Conservation (phyloP, 2,797 vertebrate species). For the Amniataba percoides region DNA sequence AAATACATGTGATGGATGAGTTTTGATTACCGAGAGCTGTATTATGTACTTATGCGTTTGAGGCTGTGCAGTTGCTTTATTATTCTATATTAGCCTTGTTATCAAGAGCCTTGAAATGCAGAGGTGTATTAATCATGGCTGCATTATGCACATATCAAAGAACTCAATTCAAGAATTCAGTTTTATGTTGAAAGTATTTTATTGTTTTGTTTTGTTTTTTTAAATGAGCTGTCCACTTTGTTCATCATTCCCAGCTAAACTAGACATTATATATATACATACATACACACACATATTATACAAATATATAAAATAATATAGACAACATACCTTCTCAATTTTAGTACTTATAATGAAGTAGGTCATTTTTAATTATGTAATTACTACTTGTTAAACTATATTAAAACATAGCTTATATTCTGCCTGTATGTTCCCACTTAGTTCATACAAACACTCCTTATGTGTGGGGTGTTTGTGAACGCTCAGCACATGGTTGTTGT, state of each 20-base stretch:
- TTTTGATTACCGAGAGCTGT: constrained; percentile 30
- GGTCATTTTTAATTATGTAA: too few relatives aligned
- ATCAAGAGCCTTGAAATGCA: constrained; percentile 9
- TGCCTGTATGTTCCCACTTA: background rate
- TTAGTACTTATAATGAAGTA: background rate
- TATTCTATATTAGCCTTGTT: constrained; percentile 17
- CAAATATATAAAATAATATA: too few relatives aligned
- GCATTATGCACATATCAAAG: background rate
- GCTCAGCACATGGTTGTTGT: constrained; percentile 46
- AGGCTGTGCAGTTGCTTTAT: constrained; percentile 17
- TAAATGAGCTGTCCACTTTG: background rate
- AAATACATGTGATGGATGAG: constrained; percentile 19
- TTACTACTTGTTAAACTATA: background rate
- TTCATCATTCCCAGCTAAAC: constrained; percentile 1
- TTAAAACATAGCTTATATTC: background rate
- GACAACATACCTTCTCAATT: background rate
- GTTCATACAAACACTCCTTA: constrained; percentile 4
- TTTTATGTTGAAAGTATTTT: background rate
- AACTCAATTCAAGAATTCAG: background rate
- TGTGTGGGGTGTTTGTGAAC: constrained; percentile 7
- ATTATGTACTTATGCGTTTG: constrained; percentile 13
- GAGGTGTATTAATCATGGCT: background rate
- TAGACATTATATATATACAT: too few relatives aligned
- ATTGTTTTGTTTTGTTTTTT: background rate
- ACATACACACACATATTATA: too few relatives aligned